Percentiles rank a stretch among this genome's conserved stretches.
phyloP scores from a whole-genome alignment of 2,888 invertebrate species.

The Fragum fragum region DNA sequence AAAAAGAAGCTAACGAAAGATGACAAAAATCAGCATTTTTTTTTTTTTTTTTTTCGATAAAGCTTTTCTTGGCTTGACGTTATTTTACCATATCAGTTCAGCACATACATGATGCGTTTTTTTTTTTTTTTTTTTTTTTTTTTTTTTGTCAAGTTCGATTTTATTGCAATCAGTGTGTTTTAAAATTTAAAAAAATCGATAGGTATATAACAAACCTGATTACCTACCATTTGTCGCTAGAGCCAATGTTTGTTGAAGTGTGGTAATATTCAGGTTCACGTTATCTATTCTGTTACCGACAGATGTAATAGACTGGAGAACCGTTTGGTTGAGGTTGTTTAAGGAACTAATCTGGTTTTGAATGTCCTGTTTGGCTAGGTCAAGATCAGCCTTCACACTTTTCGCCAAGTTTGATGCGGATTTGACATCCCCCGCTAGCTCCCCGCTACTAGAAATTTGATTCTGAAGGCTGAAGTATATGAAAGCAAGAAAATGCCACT shows the following conservation, averaged over 20 bases:
- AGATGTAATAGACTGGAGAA: neutral
- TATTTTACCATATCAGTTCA: too few species aligned
- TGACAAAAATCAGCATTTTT: too few species aligned
- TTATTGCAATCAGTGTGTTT: too few species aligned
- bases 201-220: too few species aligned
- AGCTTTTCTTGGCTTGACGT: too few species aligned
- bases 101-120: too few species aligned
- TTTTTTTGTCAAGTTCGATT: too few species aligned
- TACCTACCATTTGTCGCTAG: neutral
- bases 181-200: too few species aligned
- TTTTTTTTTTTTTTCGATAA: too few species aligned
- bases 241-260: conserved; percentile 4
- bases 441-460: conserved; percentile 29
- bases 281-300: neutral
- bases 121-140: too few species aligned
- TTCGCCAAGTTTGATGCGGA: conserved; percentile 22
- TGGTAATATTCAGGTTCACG: neutral
- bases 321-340: neutral
- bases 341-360: neutral
- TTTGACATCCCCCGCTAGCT: conserved; percentile 26
- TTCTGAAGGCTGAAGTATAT: conserved; percentile 37
- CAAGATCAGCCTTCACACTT: conserved; percentile 30
- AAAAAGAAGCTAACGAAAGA: too few species aligned
- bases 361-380: conserved; percentile 4
- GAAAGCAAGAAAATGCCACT: too few species aligned